Conservation (phyloP, 2,888 invertebrate species). For the Tanytarsus gracilentus region DNA sequence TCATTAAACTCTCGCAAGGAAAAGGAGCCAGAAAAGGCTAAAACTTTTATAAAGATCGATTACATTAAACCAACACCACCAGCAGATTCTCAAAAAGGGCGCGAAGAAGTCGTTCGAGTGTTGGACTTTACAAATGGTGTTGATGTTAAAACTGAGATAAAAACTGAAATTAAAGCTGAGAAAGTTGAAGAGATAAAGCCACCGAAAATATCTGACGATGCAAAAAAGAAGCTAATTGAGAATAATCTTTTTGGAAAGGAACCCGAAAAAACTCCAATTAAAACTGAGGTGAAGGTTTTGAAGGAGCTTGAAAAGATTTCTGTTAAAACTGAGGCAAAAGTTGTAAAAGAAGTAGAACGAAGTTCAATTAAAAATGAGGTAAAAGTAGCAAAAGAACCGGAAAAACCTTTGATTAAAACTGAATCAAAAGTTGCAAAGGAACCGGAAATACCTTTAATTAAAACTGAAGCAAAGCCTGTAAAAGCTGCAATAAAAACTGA, state of each 20-base stretch:
- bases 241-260: neutral
- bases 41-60: conserved; percentile 32
- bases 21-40: neutral
- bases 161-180: neutral
- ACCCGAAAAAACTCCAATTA: neutral
- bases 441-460: too few relatives aligned
- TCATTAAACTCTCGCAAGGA: neutral
- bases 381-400: too few relatives aligned
- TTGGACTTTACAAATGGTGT: conserved; percentile 35
- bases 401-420: too few relatives aligned
- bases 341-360: too few relatives aligned
- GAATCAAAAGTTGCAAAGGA: too few relatives aligned
- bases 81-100: conserved; percentile 34
- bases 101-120: conserved; percentile 40
- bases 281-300: neutral
- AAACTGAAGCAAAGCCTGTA: neutral
- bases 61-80: conserved; percentile 31
- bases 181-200: neutral
- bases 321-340: too few relatives aligned
- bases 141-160: neutral
- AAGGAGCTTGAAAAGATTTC: too few relatives aligned
- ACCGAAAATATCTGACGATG: neutral
- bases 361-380: too few relatives aligned
- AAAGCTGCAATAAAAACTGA: conserved; percentile 9
- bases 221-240: neutral